phyloP scores from a whole-genome alignment of 1,140 invertebrate species.

The Philaenus spumarius region DNA sequence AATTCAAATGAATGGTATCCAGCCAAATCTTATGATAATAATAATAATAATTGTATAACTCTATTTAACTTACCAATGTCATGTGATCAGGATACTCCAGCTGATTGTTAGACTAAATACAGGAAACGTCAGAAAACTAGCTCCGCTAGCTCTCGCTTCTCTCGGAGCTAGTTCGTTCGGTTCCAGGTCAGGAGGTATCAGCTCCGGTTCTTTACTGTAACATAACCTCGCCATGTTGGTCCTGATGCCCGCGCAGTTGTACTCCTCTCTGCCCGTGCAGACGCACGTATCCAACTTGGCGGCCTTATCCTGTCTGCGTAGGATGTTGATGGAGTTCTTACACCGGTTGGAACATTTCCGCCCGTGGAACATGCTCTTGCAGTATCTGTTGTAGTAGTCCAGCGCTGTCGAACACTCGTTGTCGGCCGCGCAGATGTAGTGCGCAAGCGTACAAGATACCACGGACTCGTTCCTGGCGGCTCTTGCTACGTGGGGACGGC shows the following conservation, averaged over 20 bases:
- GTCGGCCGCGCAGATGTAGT: conserved; percentile 71
- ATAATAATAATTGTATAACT: no score
- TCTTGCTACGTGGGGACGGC: conserved; percentile 64
- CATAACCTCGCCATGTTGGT: conserved; percentile 66
- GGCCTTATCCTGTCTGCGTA: conserved; percentile 69
- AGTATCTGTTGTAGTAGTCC: conserved; percentile 62
- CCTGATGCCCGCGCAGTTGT: conserved; percentile 54
- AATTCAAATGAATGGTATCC: no score
- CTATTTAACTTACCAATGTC: no score
- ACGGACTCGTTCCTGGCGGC: conserved; percentile 56
- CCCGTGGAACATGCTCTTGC: conserved; percentile 67
- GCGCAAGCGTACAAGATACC: conserved; percentile 65
- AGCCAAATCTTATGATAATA: no score
- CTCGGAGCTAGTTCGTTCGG: no score
- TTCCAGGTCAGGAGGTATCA: no score
- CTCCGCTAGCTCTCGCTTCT: no score
- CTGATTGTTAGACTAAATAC: no score
- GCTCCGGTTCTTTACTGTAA: conserved; percentile 46
- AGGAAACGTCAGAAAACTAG: no score
- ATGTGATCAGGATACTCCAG: no score
- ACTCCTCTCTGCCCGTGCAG: conserved; percentile 70
- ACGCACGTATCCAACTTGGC: conserved; percentile 65
- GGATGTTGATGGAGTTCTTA: conserved; percentile 69
- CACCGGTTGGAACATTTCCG: conserved; percentile 66
- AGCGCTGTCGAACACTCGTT: conserved; percentile 65